A percentile compares a stretch with the other conserved stretches of the same genome.
These are phyloP conservation scores for Mirza zaza DNA, from an alignment of 2,113 vertebrate genomes.

Conservation along the genomic window DNA sequence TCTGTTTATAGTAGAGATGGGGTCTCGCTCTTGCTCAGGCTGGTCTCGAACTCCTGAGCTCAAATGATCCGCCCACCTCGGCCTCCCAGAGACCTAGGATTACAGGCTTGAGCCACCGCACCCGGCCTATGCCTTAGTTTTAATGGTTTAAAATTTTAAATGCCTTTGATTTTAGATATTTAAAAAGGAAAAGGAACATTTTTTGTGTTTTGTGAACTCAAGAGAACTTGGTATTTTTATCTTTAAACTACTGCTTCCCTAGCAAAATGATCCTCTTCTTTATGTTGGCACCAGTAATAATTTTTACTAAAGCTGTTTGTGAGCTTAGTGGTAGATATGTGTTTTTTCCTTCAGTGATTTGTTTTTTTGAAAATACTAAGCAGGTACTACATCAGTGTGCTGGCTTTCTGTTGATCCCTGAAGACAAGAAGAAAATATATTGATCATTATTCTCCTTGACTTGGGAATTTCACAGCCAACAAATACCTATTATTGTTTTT, in stretches of 20 bases:
- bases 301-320: neutral
- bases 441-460: neutral
- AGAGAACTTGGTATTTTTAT: neutral
- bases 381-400: neutral
- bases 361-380: neutral
- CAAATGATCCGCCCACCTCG: too few species aligned
- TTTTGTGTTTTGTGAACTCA: neutral
- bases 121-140: neutral
- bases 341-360: neutral
- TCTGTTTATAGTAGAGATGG: too few species aligned
- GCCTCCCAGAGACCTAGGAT: too few species aligned
- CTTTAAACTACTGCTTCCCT: neutral
- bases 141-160: neutral
- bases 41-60: too few species aligned
- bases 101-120: too few species aligned
- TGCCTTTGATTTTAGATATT: neutral
- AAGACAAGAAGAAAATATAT: neutral
- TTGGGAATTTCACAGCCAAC: neutral
- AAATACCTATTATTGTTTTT: neutral
- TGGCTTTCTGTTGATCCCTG: neutral
- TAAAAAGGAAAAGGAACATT: neutral
- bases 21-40: too few species aligned
- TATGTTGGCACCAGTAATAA: neutral
- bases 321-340: neutral
- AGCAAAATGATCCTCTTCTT: neutral